These are phyloP conservation scores for Thalassophryne amazonica DNA, from an alignment of 2,797 vertebrate species.

Conservation along the genomic window DNA sequence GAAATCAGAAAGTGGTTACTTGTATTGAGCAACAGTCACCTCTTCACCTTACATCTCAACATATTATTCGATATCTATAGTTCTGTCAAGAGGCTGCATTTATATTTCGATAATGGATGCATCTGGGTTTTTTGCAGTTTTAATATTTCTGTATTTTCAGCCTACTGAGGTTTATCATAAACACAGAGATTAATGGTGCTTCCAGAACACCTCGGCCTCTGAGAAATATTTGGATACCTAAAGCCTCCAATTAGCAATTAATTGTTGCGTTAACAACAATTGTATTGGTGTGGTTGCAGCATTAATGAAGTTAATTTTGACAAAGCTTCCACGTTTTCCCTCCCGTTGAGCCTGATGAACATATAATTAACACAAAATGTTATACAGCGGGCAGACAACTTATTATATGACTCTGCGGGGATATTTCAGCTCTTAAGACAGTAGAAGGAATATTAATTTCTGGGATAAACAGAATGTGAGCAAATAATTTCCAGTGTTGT, in stretches of 20 bases:
- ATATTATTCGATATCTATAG: too few relatives aligned
- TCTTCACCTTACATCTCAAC: too few relatives aligned
- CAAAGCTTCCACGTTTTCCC: neutral
- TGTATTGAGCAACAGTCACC: too few relatives aligned
- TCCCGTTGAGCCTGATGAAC: constrained; percentile 5
- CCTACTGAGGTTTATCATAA: constrained; percentile 1
- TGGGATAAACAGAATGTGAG: constrained; percentile 26
- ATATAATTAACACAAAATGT: constrained; percentile 18
- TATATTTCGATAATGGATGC: too few relatives aligned
- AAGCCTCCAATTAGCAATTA: constrained; percentile 9
- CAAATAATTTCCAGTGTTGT: constrained; percentile 4
- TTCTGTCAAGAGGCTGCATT: too few relatives aligned
- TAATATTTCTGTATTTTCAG: too few relatives aligned
- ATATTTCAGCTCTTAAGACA: constrained; percentile 18
- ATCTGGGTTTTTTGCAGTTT: too few relatives aligned
- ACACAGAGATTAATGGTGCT: constrained; percentile 14
- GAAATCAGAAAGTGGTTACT: too few relatives aligned
- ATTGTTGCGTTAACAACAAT: constrained; percentile 1
- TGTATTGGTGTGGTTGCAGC: neutral
- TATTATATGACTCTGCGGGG: neutral
- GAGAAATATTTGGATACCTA: constrained; percentile 15
- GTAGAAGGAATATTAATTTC: constrained; percentile 27
- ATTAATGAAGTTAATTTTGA: constrained; percentile 28
- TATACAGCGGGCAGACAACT: neutral
- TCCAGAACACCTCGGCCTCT: neutral